Percentiles rank a stretch among this genome's conserved stretches.
Evolutionary conservation across 2,888 invertebrate species (phyloP).

Genomic region (Cheilosia scutellata): DNA sequence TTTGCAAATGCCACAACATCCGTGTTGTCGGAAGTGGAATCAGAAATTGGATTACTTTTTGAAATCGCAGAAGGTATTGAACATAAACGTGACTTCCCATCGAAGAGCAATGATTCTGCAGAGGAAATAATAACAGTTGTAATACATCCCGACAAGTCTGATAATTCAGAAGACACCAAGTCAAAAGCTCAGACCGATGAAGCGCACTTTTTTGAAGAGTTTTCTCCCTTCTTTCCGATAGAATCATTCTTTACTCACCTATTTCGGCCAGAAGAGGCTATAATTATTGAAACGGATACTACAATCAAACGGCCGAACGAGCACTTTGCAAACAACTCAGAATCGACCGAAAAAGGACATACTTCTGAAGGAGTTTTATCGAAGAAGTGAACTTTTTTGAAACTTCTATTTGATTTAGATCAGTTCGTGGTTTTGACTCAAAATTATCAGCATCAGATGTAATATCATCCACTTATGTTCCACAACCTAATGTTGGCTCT

Average conservation of each 20-base stretch:
- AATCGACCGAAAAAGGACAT: no score
- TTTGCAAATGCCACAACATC: conserved; percentile 34
- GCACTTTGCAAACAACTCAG: no score
- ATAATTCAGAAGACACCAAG: not conserved
- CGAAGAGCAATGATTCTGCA: not conserved
- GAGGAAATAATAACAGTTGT: not conserved
- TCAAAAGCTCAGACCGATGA: not conserved
- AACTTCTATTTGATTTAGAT: no score
- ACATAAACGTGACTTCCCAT: not conserved
- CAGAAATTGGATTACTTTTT: conserved; percentile 30
- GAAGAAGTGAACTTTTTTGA: no score
- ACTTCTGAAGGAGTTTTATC: no score
- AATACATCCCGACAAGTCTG: not conserved
- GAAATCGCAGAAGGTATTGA: conserved; percentile 22
- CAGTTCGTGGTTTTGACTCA: no score
- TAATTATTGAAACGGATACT: conserved; percentile 20
- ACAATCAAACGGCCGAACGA: no score
- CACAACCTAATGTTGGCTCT: no score
- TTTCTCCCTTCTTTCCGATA: not conserved
- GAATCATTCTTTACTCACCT: conserved; percentile 12
- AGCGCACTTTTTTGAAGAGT: conserved; percentile 26
- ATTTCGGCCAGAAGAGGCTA: conserved; percentile 24
- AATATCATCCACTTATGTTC: no score
- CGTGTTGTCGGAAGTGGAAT: conserved; percentile 32
- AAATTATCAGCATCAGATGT: no score